phyloP scores from a whole-genome alignment of 37 sponge, comb jelly and placozoan species.

The Chondrilla cf. caribensis region DNA sequence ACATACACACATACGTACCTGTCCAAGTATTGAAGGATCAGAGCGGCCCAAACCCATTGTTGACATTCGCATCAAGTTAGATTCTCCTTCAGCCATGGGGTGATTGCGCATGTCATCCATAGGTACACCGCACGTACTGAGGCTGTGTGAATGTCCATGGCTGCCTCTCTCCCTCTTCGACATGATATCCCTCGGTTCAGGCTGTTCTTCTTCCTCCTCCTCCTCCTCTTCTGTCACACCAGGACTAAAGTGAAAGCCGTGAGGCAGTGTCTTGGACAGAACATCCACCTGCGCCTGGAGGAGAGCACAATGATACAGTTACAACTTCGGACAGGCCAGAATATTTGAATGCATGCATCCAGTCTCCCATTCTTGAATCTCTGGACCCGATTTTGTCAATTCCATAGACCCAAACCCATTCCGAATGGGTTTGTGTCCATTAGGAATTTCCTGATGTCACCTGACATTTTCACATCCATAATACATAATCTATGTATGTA shows the following conservation, averaged over 20 bases:
- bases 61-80: not conserved
- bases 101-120: conserved; percentile 1
- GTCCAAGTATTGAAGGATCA: not conserved
- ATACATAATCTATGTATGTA: no score
- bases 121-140: conserved; percentile 24
- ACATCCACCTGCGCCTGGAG: not conserved
- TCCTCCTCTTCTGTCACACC: not conserved
- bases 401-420: no score
- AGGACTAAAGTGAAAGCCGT: not conserved
- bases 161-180: conserved; percentile 3
- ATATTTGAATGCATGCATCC: no score
- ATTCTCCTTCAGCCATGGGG: not conserved
- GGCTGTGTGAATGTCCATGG: not conserved
- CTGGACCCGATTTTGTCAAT: no score
- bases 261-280: conserved; percentile 26
- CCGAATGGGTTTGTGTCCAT: no score
- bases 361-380: no score
- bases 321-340: no score
- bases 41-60: conserved; percentile 18
- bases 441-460: no score
- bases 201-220: not conserved
- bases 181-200: no score
- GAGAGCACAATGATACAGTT: no score
- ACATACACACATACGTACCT: conserved; percentile 11
- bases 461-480: no score